Conservation (phyloP, 2,797 vertebrate genomes). For the Sebastes hopkinsi region DNA sequence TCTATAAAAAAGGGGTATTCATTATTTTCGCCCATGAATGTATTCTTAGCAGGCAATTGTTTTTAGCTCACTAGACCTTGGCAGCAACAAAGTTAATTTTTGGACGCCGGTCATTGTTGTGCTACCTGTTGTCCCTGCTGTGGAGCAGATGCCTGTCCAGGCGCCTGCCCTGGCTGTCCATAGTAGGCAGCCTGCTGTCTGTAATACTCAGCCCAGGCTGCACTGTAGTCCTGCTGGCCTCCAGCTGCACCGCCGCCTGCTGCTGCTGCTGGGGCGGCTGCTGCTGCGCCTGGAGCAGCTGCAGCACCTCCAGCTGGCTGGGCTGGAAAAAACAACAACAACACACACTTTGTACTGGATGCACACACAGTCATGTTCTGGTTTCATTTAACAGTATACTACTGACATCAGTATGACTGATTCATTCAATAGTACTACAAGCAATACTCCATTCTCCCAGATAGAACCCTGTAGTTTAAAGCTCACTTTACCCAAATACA, state of each 20-base stretch:
- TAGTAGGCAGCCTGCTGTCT: conserved; percentile 89
- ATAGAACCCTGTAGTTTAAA: not conserved
- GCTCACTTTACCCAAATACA: not conserved
- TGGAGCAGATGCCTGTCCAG: conserved; percentile 75
- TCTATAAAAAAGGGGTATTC: not conserved
- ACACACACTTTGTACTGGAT: not conserved
- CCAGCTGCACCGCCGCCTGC: conserved; percentile 67
- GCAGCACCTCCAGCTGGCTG: conserved; percentile 72
- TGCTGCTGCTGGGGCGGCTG: conserved; percentile 46
- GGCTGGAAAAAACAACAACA: conserved; percentile 48
- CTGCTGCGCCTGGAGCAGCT: conserved; percentile 52
- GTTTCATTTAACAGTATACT: not conserved
- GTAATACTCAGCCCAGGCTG: conserved; percentile 96
- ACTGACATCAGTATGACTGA: not conserved
- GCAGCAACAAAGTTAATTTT: not conserved
- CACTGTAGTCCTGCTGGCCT: conserved; percentile 92
- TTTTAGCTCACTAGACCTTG: not conserved
- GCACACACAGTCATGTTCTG: not conserved
- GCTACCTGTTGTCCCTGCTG: conserved; percentile 85
- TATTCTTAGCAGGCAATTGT: not conserved
- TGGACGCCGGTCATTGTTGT: not conserved
- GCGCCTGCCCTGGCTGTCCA: conserved; percentile 78
- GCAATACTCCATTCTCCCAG: not conserved
- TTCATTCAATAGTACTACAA: not conserved
- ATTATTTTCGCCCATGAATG: not conserved